Base-by-base conservation (phyloP, 2,797 vertebrate species). In the Channallabes apus region DNA sequence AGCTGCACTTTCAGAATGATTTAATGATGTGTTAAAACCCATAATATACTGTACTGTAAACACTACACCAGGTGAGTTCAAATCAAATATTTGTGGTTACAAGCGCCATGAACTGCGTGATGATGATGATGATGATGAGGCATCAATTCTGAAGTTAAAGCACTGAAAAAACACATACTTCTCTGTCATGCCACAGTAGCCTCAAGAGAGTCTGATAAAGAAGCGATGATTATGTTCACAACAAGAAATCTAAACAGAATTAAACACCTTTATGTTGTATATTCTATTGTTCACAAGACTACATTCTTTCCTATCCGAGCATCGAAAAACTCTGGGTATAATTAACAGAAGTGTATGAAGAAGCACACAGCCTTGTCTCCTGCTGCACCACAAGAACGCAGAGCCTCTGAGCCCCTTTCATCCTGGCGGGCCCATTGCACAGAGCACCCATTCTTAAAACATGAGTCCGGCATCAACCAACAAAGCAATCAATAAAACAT, bases 401-500 rank as follows among this genome's bases (percentile, higher is more conserved):
- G 69, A 68, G 69, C 38, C 78, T 88, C 87, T 78, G 76, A 87
- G 84, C 67, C 62, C 69, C 87, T 90, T 88, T 88, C 82, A 89
- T 89, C 90, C 89, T 85, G 80, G 67, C 81, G 84, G 88, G 64
- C 76, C 76, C 59, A 83, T 90, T 85, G 85, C 87, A 89, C 89
- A 88, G 87, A 86, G 87, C 90, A 88, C 87, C 86, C 90, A 94
- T 95, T 91, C 94, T 93, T 95, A 93, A 95, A 94, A 90, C 93
- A 95, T 95, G 93, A 95, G 88, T 93, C 90, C 90, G 79, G 92
- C 90, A 93, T 93, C 93, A 93, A 94, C 92, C 93, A 95, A 94
- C 94, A 94, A 94, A 89, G 90, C 84, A 86, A 93, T 95, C 92
- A 94, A 94, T 95, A 95, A 95, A 95, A 95, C 92, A 95, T 95